Conservation (phyloP, 1,140 invertebrate species). For the Ostrea edulis region DNA sequence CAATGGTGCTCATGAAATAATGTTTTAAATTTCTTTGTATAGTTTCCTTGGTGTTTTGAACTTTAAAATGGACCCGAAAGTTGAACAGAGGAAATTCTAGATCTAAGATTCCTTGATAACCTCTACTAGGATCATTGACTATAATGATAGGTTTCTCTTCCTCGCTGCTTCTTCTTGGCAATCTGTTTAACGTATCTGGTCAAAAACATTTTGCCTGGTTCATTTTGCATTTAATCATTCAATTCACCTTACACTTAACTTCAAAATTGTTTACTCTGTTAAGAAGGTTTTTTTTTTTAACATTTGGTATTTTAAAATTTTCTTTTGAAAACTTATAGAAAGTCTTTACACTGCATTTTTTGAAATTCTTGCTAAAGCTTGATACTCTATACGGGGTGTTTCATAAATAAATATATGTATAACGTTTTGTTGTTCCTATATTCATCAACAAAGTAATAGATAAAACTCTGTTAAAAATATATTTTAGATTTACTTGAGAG, state of each 20-base stretch:
- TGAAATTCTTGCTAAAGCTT: no score
- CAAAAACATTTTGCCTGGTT: not conserved
- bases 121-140: not conserved
- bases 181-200: constrained; percentile 5
- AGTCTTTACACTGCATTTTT: no score
- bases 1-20: not conserved
- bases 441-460: no score
- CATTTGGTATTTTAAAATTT: no score
- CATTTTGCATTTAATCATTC: not conserved
- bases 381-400: no score
- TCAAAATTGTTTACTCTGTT: no score
- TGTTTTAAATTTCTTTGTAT: not conserved
- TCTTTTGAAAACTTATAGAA: no score
- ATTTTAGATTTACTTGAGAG: no score
- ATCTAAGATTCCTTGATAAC: not conserved
- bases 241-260: not conserved
- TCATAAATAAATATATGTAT: no score
- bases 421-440: no score
- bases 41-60: not conserved
- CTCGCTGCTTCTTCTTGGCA: not conserved
- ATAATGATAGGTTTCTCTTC: not conserved
- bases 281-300: no score
- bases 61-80: not conserved
- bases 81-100: constrained; percentile 32
- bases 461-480: no score